Conservation (phyloP, 2,797 vertebrate species). For the Mycteria americana region DNA sequence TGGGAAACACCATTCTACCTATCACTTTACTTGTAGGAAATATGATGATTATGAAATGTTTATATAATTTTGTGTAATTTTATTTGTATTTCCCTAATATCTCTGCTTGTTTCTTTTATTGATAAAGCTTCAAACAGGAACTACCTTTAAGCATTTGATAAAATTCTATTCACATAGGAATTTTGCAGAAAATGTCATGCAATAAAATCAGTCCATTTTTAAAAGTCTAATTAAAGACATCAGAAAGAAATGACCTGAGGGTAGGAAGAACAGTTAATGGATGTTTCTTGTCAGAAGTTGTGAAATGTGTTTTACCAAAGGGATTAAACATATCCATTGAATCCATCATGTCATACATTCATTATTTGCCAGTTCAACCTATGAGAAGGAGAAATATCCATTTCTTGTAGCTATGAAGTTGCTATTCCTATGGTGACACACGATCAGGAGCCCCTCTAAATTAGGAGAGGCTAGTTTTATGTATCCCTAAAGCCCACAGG, state of each 20-base stretch:
- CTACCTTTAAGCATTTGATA: neutral
- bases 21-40: neutral
- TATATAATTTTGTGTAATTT: neutral
- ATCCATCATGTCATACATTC: neutral
- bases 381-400: neutral
- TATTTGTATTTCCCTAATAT: neutral
- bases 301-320: conserved; percentile 31
- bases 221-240: conserved; percentile 52
- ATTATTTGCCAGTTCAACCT: neutral
- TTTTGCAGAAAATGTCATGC: conserved; percentile 8
- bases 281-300: conserved; percentile 14
- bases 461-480: neutral
- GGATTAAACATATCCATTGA: neutral
- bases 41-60: neutral
- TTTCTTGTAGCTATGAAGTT: neutral
- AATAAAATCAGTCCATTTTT: neutral
- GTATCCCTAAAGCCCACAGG: accelerated
- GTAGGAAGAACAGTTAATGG: conserved; percentile 16
- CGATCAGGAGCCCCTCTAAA: neutral
- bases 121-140: neutral
- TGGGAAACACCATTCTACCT: neutral
- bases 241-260: neutral
- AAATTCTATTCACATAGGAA: neutral
- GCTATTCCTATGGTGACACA: neutral
- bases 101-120: neutral